These are phyloP conservation scores for Anthonomus grandis DNA, from an alignment of 1,140 invertebrate genomes.

Conservation along the genomic window DNA sequence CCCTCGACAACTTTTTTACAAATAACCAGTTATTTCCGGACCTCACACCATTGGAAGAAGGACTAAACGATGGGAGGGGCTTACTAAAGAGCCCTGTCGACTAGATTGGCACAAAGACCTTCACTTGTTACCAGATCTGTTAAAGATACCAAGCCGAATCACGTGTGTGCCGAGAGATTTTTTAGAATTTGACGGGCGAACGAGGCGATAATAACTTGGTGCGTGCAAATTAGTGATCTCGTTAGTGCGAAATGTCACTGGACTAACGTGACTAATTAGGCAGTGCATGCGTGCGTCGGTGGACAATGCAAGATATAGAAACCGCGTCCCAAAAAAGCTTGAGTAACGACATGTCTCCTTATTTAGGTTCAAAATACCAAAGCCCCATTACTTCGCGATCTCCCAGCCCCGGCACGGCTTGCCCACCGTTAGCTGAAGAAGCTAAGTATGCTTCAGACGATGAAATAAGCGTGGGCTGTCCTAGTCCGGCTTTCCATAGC, in stretches of 20 bases:
- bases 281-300: slow-evolving; percentile 6
- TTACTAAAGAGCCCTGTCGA: slow-evolving; percentile 28
- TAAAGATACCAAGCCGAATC: slow-evolving; percentile 39
- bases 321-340: slow-evolving; percentile 28
- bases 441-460: slow-evolving; percentile 44
- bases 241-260: background rate
- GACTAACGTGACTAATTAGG: slow-evolving; percentile 2
- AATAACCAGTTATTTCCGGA: slow-evolving; percentile 29
- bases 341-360: slow-evolving; percentile 42
- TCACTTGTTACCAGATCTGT: slow-evolving; percentile 46
- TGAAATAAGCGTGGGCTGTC: slow-evolving; percentile 71
- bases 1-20: slow-evolving; percentile 29
- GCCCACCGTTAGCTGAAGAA: slow-evolving; percentile 22
- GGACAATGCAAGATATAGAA: slow-evolving; percentile 47
- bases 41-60: slow-evolving; percentile 24
- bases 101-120: slow-evolving; percentile 36
- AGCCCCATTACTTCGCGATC: slow-evolving; percentile 44
- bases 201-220: background rate
- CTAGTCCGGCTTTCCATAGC: slow-evolving; percentile 54
- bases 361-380: slow-evolving; percentile 43
- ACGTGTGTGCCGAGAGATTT: slow-evolving; percentile 31
- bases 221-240: slow-evolving; percentile 11
- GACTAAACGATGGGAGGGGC: slow-evolving; percentile 21
- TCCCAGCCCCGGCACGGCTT: slow-evolving; percentile 33
- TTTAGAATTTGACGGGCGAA: slow-evolving; percentile 13